Percentiles rank a stretch among this genome's conserved stretches.
Evolutionary conservation across 2,888 invertebrate species (phyloP).

Genomic region (Oithona nana): DNA sequence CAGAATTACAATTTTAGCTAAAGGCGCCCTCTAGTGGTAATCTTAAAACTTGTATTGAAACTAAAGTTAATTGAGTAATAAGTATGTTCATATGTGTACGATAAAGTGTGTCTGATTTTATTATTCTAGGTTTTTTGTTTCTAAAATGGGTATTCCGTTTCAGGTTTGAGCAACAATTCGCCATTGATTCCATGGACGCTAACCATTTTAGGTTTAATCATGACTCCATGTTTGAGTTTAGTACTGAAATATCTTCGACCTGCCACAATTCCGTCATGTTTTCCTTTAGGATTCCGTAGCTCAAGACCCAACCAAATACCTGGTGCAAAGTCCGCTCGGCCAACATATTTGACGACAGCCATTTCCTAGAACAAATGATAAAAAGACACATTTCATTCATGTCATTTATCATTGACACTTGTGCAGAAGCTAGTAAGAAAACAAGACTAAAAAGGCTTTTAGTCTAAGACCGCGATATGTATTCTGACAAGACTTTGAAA

Average conservation of each 20-base stretch:
- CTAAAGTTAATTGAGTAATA: background rate
- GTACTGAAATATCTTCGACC: constrained; percentile 32
- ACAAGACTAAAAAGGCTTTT: too few relatives aligned
- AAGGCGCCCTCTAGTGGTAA: too few relatives aligned
- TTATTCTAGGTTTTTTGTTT: background rate
- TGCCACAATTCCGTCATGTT: constrained; percentile 33
- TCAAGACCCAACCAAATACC: constrained; percentile 34
- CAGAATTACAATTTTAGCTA: too few relatives aligned
- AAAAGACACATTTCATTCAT: background rate
- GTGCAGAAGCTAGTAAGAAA: too few relatives aligned
- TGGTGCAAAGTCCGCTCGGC: constrained; percentile 31
- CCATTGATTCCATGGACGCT: constrained; percentile 34
- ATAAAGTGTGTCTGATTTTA: background rate
- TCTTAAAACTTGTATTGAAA: background rate
- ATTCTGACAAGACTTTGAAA: background rate
- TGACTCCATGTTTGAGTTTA: constrained; percentile 30
- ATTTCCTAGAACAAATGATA: constrained; percentile 7
- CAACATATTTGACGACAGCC: constrained; percentile 30
- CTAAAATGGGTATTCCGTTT: constrained; percentile 15
- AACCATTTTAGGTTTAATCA: constrained; percentile 32
- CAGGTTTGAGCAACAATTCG: constrained; percentile 23
- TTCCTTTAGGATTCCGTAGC: constrained; percentile 29
- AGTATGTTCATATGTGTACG: too few relatives aligned
- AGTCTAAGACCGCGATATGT: too few relatives aligned
- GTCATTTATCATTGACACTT: background rate